A percentile compares a stretch with the other conserved stretches of the same genome.
These are phyloP conservation scores for Crotalus helleri DNA, from an alignment of 2,113 vertebrate genomes.

Conservation along the genomic window DNA sequence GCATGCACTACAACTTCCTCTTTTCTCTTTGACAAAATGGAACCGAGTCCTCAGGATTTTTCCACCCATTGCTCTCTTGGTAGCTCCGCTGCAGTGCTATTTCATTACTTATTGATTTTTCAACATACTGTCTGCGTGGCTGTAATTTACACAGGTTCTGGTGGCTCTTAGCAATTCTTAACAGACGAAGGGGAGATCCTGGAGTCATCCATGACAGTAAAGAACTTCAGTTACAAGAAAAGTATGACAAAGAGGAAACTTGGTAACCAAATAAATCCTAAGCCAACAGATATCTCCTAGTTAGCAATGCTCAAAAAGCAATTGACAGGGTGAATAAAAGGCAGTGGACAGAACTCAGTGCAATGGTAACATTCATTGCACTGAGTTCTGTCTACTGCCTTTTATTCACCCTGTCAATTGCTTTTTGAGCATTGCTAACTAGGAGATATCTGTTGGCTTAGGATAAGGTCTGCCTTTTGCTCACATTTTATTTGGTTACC, in stretches of 20 bases:
- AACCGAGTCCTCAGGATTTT: conserved; percentile 76
- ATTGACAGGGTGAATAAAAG: conserved; percentile 10
- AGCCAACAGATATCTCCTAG: conserved; percentile 14
- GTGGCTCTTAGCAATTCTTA: conserved; percentile 76
- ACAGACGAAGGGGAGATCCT: conserved; percentile 73
- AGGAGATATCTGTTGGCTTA: conserved; percentile 9
- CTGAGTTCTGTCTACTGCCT: background rate
- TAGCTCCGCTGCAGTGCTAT: conserved; percentile 76
- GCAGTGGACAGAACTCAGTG: background rate
- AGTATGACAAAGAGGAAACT: conserved; percentile 61
- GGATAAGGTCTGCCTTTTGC: background rate
- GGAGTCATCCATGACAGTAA: conserved; percentile 63
- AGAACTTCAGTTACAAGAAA: conserved; percentile 58
- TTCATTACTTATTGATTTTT: conserved; percentile 85
- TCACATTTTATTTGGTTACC: conserved; percentile 1
- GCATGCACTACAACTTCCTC: conserved; percentile 72
- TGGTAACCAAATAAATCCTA: conserved; percentile 3
- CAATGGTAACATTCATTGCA: background rate
- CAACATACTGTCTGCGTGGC: conserved; percentile 71
- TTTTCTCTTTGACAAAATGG: conserved; percentile 79
- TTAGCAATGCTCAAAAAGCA: background rate
- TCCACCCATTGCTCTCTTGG: conserved; percentile 77
- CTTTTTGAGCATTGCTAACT: conserved; percentile 12
- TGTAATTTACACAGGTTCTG: conserved; percentile 82
- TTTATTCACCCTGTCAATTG: conserved; percentile 4